Percentiles rank a stretch among this genome's conserved stretches.
Evolutionary conservation across 2,113 vertebrate species (phyloP).

Genomic region (Gulo gulo): DNA sequence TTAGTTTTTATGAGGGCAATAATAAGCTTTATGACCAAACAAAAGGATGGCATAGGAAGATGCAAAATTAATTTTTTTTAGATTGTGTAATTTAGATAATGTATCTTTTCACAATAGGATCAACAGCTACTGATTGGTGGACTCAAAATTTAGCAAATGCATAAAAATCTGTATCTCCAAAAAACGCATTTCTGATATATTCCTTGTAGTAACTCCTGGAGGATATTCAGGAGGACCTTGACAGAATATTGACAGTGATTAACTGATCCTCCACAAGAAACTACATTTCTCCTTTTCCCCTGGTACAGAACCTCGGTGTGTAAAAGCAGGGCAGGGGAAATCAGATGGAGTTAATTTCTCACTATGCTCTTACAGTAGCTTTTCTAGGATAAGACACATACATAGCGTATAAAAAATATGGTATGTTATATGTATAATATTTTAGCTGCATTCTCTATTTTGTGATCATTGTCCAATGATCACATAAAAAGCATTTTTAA

Average conservation of each 20-base stretch:
- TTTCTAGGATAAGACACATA: background rate
- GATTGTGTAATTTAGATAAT: background rate
- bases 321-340: background rate
- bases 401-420: background rate
- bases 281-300: background rate
- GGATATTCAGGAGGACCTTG: background rate
- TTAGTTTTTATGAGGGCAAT: background rate
- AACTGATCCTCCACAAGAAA: background rate
- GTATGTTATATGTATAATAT: background rate
- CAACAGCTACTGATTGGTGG: background rate
- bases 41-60: background rate
- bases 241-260: background rate
- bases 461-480: background rate
- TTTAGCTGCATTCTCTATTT: background rate
- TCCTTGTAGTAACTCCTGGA: background rate
- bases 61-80: background rate
- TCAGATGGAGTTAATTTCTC: background rate
- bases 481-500: background rate
- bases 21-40: background rate
- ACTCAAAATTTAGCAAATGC: background rate
- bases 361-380: background rate
- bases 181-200: background rate
- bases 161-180: background rate
- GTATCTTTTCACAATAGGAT: background rate
- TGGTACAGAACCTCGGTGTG: background rate